A percentile compares a stretch with the other conserved stretches of the same genome.
phyloP scores from a whole-genome alignment of 2,113 vertebrate genomes.

The Brienomyrus longianalis region DNA sequence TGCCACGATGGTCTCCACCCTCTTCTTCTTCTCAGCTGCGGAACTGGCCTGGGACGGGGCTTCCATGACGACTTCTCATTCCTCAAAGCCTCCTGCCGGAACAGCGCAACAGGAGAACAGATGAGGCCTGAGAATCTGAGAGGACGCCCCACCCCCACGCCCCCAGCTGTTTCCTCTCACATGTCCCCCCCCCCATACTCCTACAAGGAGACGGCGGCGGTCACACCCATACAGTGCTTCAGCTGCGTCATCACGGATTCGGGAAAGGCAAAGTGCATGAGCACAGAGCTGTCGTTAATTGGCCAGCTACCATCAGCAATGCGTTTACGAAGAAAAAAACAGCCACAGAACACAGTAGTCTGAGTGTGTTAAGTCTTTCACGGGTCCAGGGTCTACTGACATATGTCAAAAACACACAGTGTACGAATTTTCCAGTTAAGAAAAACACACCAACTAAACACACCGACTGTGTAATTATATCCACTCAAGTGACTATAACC shows the following conservation, averaged over 20 bases:
- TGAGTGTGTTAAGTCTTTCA: not conserved
- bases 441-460: not conserved
- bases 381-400: not conserved
- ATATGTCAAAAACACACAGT: not conserved
- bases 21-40: constrained; percentile 91
- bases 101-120: not conserved
- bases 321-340: not conserved
- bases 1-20: constrained; percentile 88
- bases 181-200: not conserved
- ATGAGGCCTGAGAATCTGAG: not conserved
- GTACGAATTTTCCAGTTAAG: not conserved
- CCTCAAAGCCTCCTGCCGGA: constrained; percentile 75
- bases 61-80: constrained; percentile 94
- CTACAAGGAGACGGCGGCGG: not conserved
- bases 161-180: not conserved
- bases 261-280: not conserved
- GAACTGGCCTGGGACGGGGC: constrained; percentile 90
- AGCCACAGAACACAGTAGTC: not conserved
- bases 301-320: not conserved
- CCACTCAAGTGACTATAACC: not conserved
- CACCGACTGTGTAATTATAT: not conserved
- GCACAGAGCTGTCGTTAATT: not conserved
- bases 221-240: not conserved
- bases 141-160: not conserved
- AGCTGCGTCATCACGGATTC: not conserved